Percentiles rank a stretch among this genome's conserved stretches.
These are phyloP conservation scores for Chelmon rostratus DNA, from an alignment of 2,797 vertebrate species.

Conservation along the genomic window DNA sequence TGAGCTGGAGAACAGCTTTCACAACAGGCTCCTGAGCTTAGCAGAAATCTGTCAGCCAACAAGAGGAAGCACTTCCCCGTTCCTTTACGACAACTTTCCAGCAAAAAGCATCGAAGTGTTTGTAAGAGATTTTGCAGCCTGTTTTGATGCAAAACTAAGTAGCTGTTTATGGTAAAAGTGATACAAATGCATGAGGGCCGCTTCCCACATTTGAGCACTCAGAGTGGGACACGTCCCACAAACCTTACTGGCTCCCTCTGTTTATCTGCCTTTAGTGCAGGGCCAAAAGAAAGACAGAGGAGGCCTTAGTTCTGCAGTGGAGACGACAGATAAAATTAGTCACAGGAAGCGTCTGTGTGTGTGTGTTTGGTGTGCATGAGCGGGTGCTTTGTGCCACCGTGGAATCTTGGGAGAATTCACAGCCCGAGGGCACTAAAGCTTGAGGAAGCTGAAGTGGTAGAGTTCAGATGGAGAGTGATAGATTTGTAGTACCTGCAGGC, in stretches of 20 bases:
- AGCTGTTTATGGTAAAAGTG: background rate
- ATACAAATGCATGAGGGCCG: slow-evolving; percentile 1
- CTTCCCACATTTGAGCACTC: slow-evolving; percentile 16
- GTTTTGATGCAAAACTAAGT: background rate
- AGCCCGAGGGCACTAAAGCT: slow-evolving; percentile 39
- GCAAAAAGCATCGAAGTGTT: background rate
- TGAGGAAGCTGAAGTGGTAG: slow-evolving; percentile 20
- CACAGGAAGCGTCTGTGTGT: slow-evolving; percentile 76
- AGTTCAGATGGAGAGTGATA: slow-evolving; percentile 4
- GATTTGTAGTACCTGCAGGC: slow-evolving; percentile 88
- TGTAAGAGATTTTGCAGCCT: background rate
- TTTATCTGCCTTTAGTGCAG: slow-evolving; percentile 37
- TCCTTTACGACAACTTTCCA: background rate
- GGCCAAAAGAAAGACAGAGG: slow-evolving; percentile 65
- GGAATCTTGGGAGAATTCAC: slow-evolving; percentile 70
- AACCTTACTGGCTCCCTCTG: slow-evolving; percentile 40
- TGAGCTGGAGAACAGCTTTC: background rate
- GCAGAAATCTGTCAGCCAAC: no score
- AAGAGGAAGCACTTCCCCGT: background rate
- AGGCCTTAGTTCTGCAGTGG: slow-evolving; percentile 58
- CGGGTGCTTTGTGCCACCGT: slow-evolving; percentile 62
- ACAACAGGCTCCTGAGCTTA: background rate
- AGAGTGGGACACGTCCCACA: slow-evolving; percentile 22
- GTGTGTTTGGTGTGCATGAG: slow-evolving; percentile 60
- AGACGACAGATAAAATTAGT: slow-evolving; percentile 77